Conservation (phyloP, 2,113 vertebrate genomes). For the Osmerus mordax region DNA sequence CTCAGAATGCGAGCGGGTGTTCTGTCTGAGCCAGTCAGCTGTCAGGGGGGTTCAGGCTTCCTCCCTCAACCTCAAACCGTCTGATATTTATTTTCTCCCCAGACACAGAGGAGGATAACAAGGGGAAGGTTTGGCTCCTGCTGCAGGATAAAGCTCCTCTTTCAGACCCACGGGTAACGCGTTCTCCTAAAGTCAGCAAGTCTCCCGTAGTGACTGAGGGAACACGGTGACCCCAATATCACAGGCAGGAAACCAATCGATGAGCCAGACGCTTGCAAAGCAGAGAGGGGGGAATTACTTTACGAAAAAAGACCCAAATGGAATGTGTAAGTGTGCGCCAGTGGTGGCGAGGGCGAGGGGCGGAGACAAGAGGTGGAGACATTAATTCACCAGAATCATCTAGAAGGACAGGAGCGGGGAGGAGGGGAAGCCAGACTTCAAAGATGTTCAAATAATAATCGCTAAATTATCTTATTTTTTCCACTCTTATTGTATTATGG, state of each 20-base stretch:
- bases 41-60: neutral
- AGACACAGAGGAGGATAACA: neutral
- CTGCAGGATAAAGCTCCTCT: neutral
- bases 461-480: too few relatives aligned
- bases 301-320: conserved; percentile 39
- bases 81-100: neutral
- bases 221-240: conserved; percentile 46
- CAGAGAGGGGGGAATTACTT: conserved; percentile 50
- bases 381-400: conserved; percentile 27
- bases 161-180: neutral
- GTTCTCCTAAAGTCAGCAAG: neutral
- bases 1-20: conserved; percentile 6
- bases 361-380: conserved; percentile 6
- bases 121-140: conserved; percentile 5
- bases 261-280: conserved; percentile 43
- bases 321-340: conserved; percentile 35
- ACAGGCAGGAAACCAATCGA: conserved; percentile 41
- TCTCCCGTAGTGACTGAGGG: conserved; percentile 12
- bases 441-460: neutral
- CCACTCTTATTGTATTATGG: too few relatives aligned
- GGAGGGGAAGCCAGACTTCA: neutral
- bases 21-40: neutral
- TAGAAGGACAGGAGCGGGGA: conserved; percentile 18
- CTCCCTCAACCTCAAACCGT: conserved; percentile 9
- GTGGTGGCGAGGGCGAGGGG: neutral